Conservation (phyloP, 1,140 invertebrate genomes). For the Aphis gossypii region DNA sequence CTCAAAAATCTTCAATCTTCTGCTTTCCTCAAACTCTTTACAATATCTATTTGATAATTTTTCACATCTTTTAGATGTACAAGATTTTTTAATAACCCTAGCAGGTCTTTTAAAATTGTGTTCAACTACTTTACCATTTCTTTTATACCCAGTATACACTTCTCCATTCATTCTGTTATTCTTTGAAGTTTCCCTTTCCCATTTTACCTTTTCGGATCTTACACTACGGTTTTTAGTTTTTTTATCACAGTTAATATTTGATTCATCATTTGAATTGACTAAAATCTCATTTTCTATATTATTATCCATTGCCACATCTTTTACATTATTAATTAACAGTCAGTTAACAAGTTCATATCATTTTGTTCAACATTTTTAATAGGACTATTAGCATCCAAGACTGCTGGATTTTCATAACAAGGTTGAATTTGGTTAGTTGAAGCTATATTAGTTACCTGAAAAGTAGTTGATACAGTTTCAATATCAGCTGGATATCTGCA, state of each 20-base stretch:
- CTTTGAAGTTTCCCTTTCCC: not conserved
- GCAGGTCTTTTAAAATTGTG: not conserved
- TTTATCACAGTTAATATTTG: not conserved
- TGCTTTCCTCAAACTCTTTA: not conserved
- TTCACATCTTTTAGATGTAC: not conserved
- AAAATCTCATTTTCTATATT: not conserved
- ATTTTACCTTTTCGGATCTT: not conserved
- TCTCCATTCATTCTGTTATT: not conserved
- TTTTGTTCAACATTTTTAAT: not conserved
- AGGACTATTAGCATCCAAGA: too few species aligned
- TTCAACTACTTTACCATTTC: not conserved
- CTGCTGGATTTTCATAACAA: too few species aligned
- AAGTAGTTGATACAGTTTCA: too few species aligned
- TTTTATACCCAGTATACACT: not conserved
- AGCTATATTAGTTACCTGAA: too few species aligned
- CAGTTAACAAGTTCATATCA: not conserved
- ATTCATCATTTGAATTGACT: not conserved
- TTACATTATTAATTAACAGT: not conserved
- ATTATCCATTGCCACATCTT: not conserved
- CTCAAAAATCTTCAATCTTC: not conserved
- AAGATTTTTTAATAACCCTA: not conserved
- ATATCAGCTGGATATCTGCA: too few species aligned
- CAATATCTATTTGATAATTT: not conserved
- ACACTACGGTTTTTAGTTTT: conserved; percentile 8
- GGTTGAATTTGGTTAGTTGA: too few species aligned